phyloP scores from a whole-genome alignment of 2,797 vertebrate genomes.

The Knipowitschia caucasica region DNA sequence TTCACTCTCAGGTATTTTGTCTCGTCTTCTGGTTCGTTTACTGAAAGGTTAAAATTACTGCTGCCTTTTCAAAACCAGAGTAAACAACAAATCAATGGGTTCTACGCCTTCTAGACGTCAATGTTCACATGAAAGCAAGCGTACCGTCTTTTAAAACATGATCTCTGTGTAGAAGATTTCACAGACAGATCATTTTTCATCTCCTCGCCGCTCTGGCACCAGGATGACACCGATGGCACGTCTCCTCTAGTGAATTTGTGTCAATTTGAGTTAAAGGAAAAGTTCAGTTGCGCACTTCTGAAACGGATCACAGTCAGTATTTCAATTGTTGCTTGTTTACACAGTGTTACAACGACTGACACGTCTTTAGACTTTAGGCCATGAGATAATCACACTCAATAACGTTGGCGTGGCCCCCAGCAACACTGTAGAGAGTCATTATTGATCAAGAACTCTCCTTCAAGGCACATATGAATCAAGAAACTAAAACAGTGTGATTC shows the following conservation, averaged over 20 bases:
- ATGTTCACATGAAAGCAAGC: neutral
- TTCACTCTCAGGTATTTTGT: too few species aligned
- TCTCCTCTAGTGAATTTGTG: constrained; percentile 8
- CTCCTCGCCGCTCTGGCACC: constrained; percentile 8
- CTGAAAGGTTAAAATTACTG: neutral
- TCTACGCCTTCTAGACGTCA: constrained; percentile 2
- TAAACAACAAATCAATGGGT: neutral
- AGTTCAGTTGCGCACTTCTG: neutral
- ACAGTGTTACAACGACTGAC: neutral
- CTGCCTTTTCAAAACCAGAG: neutral
- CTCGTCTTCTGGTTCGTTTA: neutral
- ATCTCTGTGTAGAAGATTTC: neutral
- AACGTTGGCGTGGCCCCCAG: too few species aligned
- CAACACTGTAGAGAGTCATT: too few species aligned
- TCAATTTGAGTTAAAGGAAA: constrained; percentile 1
- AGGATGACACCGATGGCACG: constrained; percentile 19
- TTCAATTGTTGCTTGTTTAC: neutral
- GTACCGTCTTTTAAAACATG: constrained; percentile 2
- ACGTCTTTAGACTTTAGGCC: neutral
- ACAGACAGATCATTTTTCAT: neutral
- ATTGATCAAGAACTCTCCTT: too few species aligned
- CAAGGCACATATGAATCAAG: too few species aligned
- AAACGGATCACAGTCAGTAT: neutral
- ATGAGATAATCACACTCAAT: too few species aligned
- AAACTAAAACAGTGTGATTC: too few species aligned